Evolutionary conservation across 64 coral and sea anemone species (phyloP), one percentile per base, ranked within the genome.

Genomic region (Cladopsammia gracilis): DNA sequence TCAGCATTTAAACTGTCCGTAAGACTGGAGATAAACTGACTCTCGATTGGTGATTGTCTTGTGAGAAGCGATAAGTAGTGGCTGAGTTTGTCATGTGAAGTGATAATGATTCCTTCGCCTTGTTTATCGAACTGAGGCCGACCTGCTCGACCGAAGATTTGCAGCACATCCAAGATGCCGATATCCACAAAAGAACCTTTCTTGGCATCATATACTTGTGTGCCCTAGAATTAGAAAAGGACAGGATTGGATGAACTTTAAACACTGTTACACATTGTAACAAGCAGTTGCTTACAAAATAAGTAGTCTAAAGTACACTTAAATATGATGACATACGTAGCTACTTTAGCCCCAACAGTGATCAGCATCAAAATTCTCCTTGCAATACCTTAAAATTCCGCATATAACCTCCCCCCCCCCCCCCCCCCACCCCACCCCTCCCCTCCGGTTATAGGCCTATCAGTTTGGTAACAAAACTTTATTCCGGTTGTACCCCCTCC

Each of bases 111-210:
- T 10, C 97, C 97, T n/a, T 93, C 91, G n/a, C 97, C 97, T 80
- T 96, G 96, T 73, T 87, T 96, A 79, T 99, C 97, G 65, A 96
- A 99, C 71, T 99, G 97, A 6, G 97, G 97, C 7, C 97, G 97
- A 19, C 97, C 97, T 62, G 97, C 97, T 34, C 97, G 91, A 42
- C 97, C 97, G 71, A 99, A 99, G 64, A 99, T 99, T 85, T 99
- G 97, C 48, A 99, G 84, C 13, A 99, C 97, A 65, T 99, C 97
- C 23, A 99, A 73, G 47, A 99, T 99, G 51, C 97, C 97, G 44
- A 99, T 93, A 59, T 99, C 94, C 4, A 99, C 97, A 79, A 99
- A 99, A 16, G 94, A 93, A 7, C 97, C 97, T 78, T 99, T 99
- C 70, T 96, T 99, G 5, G 97, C 97, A 20, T 99, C 91, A 44